phyloP scores from a whole-genome alignment of 2,888 invertebrate species.

The Drosophila setosimentum region DNA sequence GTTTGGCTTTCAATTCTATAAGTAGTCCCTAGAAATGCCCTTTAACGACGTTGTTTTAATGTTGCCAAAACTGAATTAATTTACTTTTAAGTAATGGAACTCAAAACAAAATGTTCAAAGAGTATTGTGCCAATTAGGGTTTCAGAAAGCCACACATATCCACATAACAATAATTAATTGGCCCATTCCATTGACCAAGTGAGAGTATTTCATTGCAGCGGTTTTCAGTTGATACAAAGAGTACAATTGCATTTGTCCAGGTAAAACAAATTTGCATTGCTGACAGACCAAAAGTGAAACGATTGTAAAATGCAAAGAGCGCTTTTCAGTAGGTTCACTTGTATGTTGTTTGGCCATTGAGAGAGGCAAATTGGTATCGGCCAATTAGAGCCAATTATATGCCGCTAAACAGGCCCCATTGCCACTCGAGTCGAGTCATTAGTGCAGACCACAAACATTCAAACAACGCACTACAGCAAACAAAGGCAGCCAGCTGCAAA shows the following conservation, averaged over 20 bases:
- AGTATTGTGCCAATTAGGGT: not conserved
- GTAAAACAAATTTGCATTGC: conserved; percentile 13
- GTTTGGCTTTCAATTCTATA: not conserved
- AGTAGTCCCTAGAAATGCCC: not conserved
- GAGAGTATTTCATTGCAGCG: not conserved
- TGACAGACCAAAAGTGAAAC: conserved; percentile 25
- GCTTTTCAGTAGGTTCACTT: conserved; percentile 8
- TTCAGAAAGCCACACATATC: not conserved
- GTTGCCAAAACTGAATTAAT: not conserved
- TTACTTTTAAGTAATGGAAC: not conserved
- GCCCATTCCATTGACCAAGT: conserved; percentile 14
- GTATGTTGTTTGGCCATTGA: conserved; percentile 29
- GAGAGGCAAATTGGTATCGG: conserved; percentile 55
- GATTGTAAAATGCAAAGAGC: conserved; percentile 1
- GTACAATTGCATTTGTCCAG: conserved; percentile 6
- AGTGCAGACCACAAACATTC: conserved; percentile 1
- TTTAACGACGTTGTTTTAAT: not conserved
- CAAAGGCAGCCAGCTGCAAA: not conserved
- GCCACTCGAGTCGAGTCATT: conserved; percentile 4
- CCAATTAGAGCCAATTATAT: conserved; percentile 71
- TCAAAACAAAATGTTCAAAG: not conserved
- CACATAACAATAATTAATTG: conserved; percentile 38
- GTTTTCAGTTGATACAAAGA: conserved; percentile 13
- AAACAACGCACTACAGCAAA: conserved; percentile 5
- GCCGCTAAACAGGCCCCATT: conserved; percentile 22